A percentile compares a stretch with the other conserved stretches of the same genome.
Evolutionary conservation across 2,888 invertebrate genomes (phyloP).

Genomic region (Hyles lineata): DNA sequence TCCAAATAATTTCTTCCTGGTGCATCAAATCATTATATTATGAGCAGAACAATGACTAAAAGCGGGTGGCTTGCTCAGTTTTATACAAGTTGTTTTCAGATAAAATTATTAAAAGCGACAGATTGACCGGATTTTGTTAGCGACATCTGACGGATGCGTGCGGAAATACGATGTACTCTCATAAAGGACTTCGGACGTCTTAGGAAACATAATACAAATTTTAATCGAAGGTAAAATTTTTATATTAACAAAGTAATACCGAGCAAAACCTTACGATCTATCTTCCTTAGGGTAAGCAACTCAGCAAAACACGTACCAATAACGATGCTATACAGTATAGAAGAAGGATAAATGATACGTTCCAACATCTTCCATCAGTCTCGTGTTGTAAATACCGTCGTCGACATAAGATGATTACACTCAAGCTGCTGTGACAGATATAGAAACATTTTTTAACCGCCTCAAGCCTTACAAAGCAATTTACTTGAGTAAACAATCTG

Average conservation of each 20-base stretch:
- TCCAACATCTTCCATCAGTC: constrained; percentile 19
- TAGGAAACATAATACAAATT: too few relatives aligned
- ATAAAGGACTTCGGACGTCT: too few relatives aligned
- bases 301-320: neutral
- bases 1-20: too few relatives aligned
- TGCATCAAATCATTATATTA: too few relatives aligned
- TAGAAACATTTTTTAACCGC: constrained; percentile 72
- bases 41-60: too few relatives aligned
- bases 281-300: neutral
- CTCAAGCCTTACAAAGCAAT: constrained; percentile 74
- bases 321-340: constrained; percentile 12
- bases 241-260: neutral
- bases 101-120: too few relatives aligned
- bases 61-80: too few relatives aligned
- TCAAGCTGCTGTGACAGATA: constrained; percentile 58
- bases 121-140: too few relatives aligned
- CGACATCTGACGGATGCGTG: too few relatives aligned
- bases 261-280: neutral
- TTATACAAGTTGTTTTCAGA: too few relatives aligned
- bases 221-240: too few relatives aligned
- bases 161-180: too few relatives aligned
- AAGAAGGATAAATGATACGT: constrained; percentile 19
- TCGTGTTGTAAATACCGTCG: constrained; percentile 43
- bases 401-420: constrained; percentile 58
- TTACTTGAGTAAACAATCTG: constrained; percentile 75